Conservation (phyloP, 2,888 invertebrate genomes). For the Pegoplata infirma region DNA sequence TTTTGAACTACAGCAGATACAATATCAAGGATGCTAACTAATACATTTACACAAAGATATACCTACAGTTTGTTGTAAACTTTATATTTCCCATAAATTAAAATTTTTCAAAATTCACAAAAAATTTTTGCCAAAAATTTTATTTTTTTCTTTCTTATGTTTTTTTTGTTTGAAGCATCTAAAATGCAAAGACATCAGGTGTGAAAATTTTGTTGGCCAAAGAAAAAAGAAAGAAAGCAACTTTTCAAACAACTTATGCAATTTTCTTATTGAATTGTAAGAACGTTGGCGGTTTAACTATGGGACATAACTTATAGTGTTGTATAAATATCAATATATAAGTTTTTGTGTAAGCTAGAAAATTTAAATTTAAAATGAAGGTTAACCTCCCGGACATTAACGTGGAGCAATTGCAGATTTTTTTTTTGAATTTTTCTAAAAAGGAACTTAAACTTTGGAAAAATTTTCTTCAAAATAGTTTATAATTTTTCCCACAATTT, state of each 20-base stretch:
- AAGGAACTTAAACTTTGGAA: too few relatives aligned
- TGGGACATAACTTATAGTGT: too few relatives aligned
- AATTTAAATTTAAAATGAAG: too few relatives aligned
- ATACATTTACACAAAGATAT: too few relatives aligned
- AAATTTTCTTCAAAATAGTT: too few relatives aligned
- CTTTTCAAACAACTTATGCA: constrained; percentile 9
- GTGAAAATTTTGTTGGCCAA: constrained; percentile 36
- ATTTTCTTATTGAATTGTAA: constrained; percentile 31
- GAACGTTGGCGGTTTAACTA: not conserved
- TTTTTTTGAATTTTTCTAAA: too few relatives aligned
- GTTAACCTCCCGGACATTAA: too few relatives aligned
- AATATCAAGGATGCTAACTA: not conserved
- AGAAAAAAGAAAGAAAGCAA: not conserved
- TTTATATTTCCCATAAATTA: constrained; percentile 7
- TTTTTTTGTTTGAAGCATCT: not conserved
- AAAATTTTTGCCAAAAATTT: not conserved
- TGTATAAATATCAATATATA: too few relatives aligned
- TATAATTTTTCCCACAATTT: too few relatives aligned
- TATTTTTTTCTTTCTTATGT: too few relatives aligned
- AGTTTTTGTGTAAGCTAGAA: too few relatives aligned
- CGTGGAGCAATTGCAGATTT: too few relatives aligned
- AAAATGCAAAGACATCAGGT: constrained; percentile 35
- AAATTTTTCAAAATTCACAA: constrained; percentile 6
- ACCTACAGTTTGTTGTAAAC: constrained; percentile 1
- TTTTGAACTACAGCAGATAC: not conserved